Evolutionary conservation across 2,888 invertebrate genomes (phyloP), one percentile per base, ranked within the genome.

Genomic region (Ichneumoninae sp.): DNA sequence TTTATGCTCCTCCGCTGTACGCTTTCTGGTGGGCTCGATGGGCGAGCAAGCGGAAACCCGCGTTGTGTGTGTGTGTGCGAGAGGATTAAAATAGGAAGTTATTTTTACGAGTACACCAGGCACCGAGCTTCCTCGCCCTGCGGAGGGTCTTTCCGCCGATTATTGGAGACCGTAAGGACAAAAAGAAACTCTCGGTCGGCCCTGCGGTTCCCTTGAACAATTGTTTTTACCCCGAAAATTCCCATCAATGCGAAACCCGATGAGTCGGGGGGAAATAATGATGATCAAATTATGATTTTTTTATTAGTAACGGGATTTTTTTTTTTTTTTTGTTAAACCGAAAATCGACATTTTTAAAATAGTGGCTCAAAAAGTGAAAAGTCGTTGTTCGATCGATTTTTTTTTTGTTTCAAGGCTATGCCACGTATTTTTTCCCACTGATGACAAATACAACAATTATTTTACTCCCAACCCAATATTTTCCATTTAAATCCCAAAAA

Each of bases 21-120:
- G 73, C 71, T 71, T 80, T 89, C 87, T 87, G 79, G 81, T 85
- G 87, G 88, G 85, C 89, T 89, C 89, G 83, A 90, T 90, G 86
- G 85, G 87, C 89, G 88, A 83, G 86, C 88, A 89, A 88, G 88
- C 89, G 89, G 88, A 89, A 90, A 90, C 81, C 81, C 83, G 79
- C 70, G 81, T 70, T 81, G 19, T 40, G 50, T 40, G 22, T 65
- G 10, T n/a, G 44, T 66, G 30, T 52, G 69, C n/a, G 81, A 75
- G 44, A 70, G 77, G 80, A 80, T 84, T 84, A 83, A 86, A 86
- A 87, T 86, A 87, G 87, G 74, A 73, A 82, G 83, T 84, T 86
- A 87, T 86, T 87, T 87, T 87, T 87, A 83, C 82, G 82, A 78
- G 73, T 73, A 73, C 54, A 57, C 50, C 73, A 76, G 79, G 70